Base-by-base conservation (phyloP, 2,888 invertebrate species). In the Stenichneumon culpator region DNA sequence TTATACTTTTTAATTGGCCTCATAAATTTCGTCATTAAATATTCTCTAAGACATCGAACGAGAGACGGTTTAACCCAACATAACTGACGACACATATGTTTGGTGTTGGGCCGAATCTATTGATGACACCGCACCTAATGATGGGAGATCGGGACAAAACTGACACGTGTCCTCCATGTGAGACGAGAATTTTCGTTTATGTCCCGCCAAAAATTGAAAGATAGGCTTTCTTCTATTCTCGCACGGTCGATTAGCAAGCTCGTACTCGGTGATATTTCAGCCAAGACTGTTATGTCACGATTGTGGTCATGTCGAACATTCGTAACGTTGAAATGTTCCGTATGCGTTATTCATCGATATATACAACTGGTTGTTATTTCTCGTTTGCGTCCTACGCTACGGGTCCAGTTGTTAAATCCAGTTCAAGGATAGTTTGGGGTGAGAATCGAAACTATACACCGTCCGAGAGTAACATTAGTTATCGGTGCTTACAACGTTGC, bases 401-500 rank as follows among this genome's bases (percentile, higher is more conserved):
- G 16, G 32, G 63, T 63, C 14, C 11, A 36, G 74, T 19, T 28
- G 50, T 74, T 75, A 75, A 50, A 75, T 75, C 36, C 65, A 9
- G 39, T 77, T 77, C 54, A 39, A 44, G 4, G 52, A 39, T 25
- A n/a, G 52, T 25, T 52, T 52, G 16, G 6, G 16, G 65, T 54
- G 67, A 65, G n/a, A 65, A 75, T 77, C 67, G 77, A 68, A 67
- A 54, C 65, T 65, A 22, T 52, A 65, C 28, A 22, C 52, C 9
- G 67, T 54, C 6, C 16, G 25, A 11, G 36, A 65, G 74, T 50
- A 75, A 50, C 47, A 50, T 75, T 75, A 65, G 74, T 77, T 82
- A 77, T 82, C 22, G 32, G 72, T 67, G 67, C 60, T 47, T 69
- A 52, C 50, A 60, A 63, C 60, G 60, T 47, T 79, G 81, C 70